phyloP scores from a whole-genome alignment of 2,888 invertebrate species.

The Archaeoteleia sp. region DNA sequence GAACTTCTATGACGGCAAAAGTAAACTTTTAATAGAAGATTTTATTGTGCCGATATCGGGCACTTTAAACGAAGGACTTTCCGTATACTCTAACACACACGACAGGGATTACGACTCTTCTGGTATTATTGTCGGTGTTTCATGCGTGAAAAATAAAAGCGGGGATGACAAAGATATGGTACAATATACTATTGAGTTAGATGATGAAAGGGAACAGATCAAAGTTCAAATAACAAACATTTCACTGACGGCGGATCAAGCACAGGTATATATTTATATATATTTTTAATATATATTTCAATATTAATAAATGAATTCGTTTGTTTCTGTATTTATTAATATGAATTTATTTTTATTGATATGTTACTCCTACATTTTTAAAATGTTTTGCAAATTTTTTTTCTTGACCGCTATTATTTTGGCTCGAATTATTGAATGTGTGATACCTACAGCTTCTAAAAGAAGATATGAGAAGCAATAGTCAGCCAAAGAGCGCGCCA shows the following conservation, averaged over 20 bases:
- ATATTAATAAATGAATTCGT: not conserved
- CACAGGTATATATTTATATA: conserved; percentile 40
- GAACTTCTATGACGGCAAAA: conserved; percentile 80
- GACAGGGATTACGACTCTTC: conserved; percentile 62
- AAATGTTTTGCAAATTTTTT: too few relatives aligned
- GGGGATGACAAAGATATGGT: conserved; percentile 47
- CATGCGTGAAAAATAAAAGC: conserved; percentile 20
- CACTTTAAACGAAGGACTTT: conserved; percentile 60
- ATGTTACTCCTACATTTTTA: too few relatives aligned
- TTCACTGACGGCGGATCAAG: conserved; percentile 67
- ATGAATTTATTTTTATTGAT: too few relatives aligned
- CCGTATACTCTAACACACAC: conserved; percentile 63
- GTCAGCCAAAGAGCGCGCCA: conserved; percentile 55
- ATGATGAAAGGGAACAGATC: conserved; percentile 62
- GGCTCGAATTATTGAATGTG: too few relatives aligned
- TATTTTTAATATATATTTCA: not conserved
- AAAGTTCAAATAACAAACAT: conserved; percentile 64
- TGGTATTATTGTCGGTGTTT: conserved; percentile 62
- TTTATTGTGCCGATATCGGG: conserved; percentile 76
- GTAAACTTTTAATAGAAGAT: conserved; percentile 78
- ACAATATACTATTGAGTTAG: conserved; percentile 65
- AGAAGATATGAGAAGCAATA: conserved; percentile 53
- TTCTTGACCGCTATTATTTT: too few relatives aligned
- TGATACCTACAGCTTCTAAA: conserved; percentile 55
- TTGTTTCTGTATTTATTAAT: not conserved